Evolutionary conservation across 2,113 vertebrate species (phyloP), one percentile per base, ranked within the genome.

Genomic region (Pongo abelii): DNA sequence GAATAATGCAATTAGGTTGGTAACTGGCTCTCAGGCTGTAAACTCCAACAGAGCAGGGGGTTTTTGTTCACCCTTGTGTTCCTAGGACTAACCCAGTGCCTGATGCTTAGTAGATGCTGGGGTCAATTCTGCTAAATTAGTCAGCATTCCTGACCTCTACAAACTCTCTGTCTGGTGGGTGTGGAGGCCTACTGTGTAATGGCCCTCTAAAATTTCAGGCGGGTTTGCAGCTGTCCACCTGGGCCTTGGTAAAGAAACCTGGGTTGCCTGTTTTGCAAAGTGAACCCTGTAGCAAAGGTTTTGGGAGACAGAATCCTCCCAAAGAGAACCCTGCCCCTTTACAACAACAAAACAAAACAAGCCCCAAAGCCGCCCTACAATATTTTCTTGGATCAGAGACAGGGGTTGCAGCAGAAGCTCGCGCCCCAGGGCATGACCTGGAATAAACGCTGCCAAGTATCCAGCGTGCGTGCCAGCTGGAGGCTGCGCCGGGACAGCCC

Each of bases 381-480:
- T 18, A 14, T 22, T 40, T 69, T 77, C 50, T n/a, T 1, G 75
- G 52, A 27, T 25, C 40, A 1, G 75, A 40, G 64, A 32, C 27
- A 4, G 5, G 0, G 9, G 57, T 6, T 17, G 57, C 83, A 38
- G 35, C 35, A 8, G n/a, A 83, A 27, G 59, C 43, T n/a, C 3
- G 55, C 8, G 57, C 80, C 48, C 38, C 77, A 9, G 43, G 67
- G 75, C 67, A 69, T 75, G 32, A 78, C 40, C 48, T 48, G 89
- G 93, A 52, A 8, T 9, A 40, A 80, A 40, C 75, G n/a, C 46
- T 22, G 79, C 70, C 70, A 14, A 69, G 64, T 6, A 13, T 12
- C 55, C 69, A 11, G 75, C 67, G 77, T 48, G n/a, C 30, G 40
- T 74, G 96, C 96, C 97, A 79, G 95, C 95, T 75, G 95, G 92